Percentiles rank a stretch among this genome's conserved stretches.
Evolutionary conservation across 2,888 invertebrate genomes (phyloP).

Genomic region (Drosophila basisetae): DNA sequence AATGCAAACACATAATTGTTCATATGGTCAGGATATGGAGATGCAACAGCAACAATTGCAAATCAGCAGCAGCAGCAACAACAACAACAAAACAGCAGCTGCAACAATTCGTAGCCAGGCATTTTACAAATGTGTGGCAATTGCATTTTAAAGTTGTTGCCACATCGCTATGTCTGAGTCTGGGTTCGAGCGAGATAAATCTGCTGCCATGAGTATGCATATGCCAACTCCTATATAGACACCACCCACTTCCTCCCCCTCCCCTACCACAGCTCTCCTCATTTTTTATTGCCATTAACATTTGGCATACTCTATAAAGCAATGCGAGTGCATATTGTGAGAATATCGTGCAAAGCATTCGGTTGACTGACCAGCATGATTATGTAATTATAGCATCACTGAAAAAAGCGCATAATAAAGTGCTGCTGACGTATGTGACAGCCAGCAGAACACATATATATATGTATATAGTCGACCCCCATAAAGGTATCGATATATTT

Average conservation of each 20-base stretch:
- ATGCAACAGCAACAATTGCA: constrained; percentile 39
- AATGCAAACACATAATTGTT: constrained; percentile 73
- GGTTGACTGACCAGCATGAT: constrained; percentile 55
- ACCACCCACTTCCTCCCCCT: not conserved
- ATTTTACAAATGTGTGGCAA: constrained; percentile 68
- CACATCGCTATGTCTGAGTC: constrained; percentile 35
- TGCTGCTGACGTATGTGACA: not conserved
- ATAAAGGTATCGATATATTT: not conserved
- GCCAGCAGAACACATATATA: not conserved
- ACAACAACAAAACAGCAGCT: constrained; percentile 17
- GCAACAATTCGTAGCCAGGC: constrained; percentile 32
- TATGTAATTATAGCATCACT: constrained; percentile 42
- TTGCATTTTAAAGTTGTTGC: constrained; percentile 66
- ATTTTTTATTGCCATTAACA: constrained; percentile 60
- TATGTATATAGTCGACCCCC: not conserved
- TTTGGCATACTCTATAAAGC: constrained; percentile 34
- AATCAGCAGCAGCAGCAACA: constrained; percentile 21
- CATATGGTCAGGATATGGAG: constrained; percentile 65
- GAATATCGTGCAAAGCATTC: constrained; percentile 39
- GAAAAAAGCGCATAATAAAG: not conserved
- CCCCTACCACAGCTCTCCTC: not conserved
- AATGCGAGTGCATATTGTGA: constrained; percentile 12
- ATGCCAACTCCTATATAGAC: not conserved
- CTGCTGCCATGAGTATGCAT: not conserved
- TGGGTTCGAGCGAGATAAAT: constrained; percentile 27